Evolutionary conservation across 2,113 vertebrate species (phyloP), one percentile per base, ranked within the genome.

Genomic region (Phylloscopus whistleri): DNA sequence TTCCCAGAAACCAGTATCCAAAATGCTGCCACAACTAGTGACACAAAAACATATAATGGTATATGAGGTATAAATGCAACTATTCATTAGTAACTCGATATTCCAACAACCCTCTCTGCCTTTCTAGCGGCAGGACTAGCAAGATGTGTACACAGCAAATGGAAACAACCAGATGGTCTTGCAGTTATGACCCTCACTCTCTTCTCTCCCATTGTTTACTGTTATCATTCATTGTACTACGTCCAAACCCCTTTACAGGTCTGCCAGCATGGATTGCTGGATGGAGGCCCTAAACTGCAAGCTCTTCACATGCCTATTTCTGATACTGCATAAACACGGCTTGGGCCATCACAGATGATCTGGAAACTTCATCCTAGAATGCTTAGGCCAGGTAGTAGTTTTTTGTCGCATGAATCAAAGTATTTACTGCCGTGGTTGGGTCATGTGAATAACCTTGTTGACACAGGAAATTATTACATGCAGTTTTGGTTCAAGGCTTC

Each of bases 101-200:
- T 41, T 93, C 64, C 60, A 81, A 26, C 76, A 70, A 67, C 48
- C 43, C 82, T 89, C 51, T 62, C 89, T 95, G 83, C 79, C 92
- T 84, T 82, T 76, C 73, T 84, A 93, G 73, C 23, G 30, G 92
- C 88, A 95, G 94, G 90, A 86, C 88, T 64, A 94, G 85, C 64
- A 88, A 93, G 95, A 96, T 94, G 83, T 96, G 92, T 93, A 89
- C 95, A 94, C 89, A 95, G 85, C 92, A 94, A 97, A 96, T 94
- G 83, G 79, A 96, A 97, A 81, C 79, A 96, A 97, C 90, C 95
- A 97, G 96, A 96, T 96, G 94, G 95, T 96, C 92, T 96, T 96
- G 90, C 95, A 92, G 95, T 93, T 95, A 94, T 89, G 95, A 96
- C 95, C 94, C 95, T 95, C 82, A 67, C 90, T 95, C 93, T 92